Conservation (phyloP, 2,113 vertebrate species). For the Lutjanus erythropterus region DNA sequence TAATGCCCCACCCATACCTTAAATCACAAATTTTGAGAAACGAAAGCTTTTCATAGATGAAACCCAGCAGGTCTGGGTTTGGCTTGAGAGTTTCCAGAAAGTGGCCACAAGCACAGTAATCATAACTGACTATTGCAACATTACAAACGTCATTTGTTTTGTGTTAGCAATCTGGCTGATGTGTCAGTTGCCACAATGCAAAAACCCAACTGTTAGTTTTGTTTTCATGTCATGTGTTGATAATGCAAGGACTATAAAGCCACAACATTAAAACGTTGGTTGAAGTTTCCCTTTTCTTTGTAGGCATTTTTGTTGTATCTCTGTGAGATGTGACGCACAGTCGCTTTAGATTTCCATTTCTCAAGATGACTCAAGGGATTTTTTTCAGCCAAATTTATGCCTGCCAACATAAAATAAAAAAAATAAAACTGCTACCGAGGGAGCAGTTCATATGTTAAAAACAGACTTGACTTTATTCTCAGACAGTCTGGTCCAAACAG, state of each 20-base stretch:
- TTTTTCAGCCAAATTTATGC: background rate
- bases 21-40: background rate
- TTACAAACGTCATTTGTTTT: conserved; percentile 16
- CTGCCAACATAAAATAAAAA: conserved; percentile 1
- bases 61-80: background rate
- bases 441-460: background rate
- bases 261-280: no score
- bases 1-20: no score
- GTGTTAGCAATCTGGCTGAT: background rate
- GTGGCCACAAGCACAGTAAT: background rate
- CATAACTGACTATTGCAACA: conserved; percentile 13
- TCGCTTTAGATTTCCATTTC: background rate
- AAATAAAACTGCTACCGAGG: background rate
- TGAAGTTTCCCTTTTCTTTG: background rate
- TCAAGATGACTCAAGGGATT: background rate
- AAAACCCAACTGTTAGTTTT: conserved; percentile 13
- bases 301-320: background rate
- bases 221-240: background rate
- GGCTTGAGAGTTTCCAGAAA: background rate
- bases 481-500: background rate
- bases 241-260: background rate
- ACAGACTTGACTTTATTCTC: background rate
- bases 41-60: background rate
- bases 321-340: background rate
- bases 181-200: background rate